Evolutionary conservation across 2,888 invertebrate genomes (phyloP), one percentile per base, ranked within the genome.

Genomic region (Dryococelus australis): DNA sequence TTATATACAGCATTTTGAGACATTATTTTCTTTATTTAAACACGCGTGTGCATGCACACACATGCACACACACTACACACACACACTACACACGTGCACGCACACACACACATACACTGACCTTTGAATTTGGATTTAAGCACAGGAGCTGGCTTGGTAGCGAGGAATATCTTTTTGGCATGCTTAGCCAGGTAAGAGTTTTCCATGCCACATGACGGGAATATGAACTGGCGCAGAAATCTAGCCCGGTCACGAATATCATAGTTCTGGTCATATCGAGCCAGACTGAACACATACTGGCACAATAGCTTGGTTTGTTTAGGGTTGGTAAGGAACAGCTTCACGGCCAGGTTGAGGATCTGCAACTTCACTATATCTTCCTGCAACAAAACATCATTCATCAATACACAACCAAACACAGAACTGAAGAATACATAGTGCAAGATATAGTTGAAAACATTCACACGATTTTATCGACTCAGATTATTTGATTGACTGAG

Each of bases 191-290:
- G 93, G 85, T 94, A 93, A 87, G 93, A 93, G 16, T 93, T 93
- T 89, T 93, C 93, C 85, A 92, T 90, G 2, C 88, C 89, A 89
- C 90, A 87, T 90, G 93, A 90, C 91, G 96, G 94, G 90, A 97
- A 95, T 47, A 98, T 94, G 90, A 98, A 96, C 89, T 96, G 96
- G 24, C 97, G 95, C 87, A 99, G 93, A 91, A 99, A 96, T 43
- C 99, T 94, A 8, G 98, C 98, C 16, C 99, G 94, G 93, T 99
- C 99, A 43, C 99, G 94, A 87, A 99, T 98, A 93, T 99, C 99
- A 92, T 99, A 99, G 93, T 98, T 98, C 90, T 97, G 96, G 94
- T 99, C 99, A 92, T 99, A 99, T 90, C 98, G 96, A 0, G 99
- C 99, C 91, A 99, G 93, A 90, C 96, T 97, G 91, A 99, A 96